A percentile compares a stretch with the other conserved stretches of the same genome.
phyloP scores from a whole-genome alignment of 2,888 invertebrate genomes.

The Noctua pronuba region DNA sequence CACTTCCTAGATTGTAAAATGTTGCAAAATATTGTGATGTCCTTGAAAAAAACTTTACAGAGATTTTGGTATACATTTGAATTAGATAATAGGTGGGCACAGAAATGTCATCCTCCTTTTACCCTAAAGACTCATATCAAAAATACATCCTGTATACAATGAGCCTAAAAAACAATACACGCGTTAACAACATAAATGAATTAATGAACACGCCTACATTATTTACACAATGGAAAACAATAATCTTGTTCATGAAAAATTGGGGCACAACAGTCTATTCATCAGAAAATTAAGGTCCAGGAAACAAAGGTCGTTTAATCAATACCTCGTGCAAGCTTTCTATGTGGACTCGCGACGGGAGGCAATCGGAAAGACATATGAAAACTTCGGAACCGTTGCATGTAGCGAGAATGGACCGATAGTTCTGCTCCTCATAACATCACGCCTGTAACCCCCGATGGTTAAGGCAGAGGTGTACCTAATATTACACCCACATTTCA shows the following conservation, averaged over 20 bases:
- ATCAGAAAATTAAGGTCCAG: conserved; percentile 31
- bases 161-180: not conserved
- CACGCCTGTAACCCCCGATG: too few species aligned
- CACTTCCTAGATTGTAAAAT: not conserved
- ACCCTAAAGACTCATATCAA: not conserved
- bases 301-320: conserved; percentile 42
- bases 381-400: conserved; percentile 20
- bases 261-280: conserved; percentile 21
- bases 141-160: not conserved
- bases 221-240: conserved; percentile 27
- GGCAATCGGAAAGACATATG: conserved; percentile 37
- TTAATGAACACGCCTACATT: conserved; percentile 15
- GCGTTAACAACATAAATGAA: not conserved
- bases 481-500: too few species aligned
- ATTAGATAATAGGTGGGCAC: not conserved
- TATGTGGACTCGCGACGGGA: conserved; percentile 9
- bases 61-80: not conserved
- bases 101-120: not conserved
- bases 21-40: not conserved
- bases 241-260: conserved; percentile 18
- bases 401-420: conserved; percentile 7
- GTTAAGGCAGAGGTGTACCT: too few species aligned
- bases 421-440: not conserved
- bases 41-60: not conserved
- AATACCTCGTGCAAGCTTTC: conserved; percentile 33